Conservation (phyloP, 2,888 invertebrate species). For the Adela reaumurella region DNA sequence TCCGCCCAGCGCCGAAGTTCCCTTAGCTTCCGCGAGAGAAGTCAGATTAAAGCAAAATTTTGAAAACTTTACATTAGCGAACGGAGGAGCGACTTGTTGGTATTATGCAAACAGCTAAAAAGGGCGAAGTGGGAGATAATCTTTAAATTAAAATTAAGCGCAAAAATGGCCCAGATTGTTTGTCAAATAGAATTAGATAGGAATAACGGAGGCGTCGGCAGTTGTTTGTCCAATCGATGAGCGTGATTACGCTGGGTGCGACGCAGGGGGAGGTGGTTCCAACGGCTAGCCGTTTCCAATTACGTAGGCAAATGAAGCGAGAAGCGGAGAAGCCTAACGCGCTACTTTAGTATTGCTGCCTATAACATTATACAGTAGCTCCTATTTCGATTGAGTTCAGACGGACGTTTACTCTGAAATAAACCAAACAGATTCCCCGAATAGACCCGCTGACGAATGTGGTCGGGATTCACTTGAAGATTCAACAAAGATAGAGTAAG, state of each 20-base stretch:
- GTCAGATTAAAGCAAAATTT: background rate
- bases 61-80: background rate
- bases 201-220: background rate
- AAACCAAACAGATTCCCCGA: no score
- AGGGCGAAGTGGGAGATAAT: background rate
- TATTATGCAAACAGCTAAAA: background rate
- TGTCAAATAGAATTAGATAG: background rate
- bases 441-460: no score
- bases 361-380: no score
- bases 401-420: no score
- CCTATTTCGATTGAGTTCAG: no score
- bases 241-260: background rate
- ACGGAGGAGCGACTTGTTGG: background rate
- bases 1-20: no score
- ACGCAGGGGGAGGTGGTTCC: no score
- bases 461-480: no score
- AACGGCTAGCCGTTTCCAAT: background rate
- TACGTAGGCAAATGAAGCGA: background rate
- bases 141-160: background rate
- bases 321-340: background rate
- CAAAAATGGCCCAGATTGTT: background rate
- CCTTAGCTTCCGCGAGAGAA: background rate
- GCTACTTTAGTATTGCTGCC: no score
- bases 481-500: no score
- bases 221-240: background rate